phyloP scores from a whole-genome alignment of 2,797 vertebrate species.

The Lerista edwardsae region DNA sequence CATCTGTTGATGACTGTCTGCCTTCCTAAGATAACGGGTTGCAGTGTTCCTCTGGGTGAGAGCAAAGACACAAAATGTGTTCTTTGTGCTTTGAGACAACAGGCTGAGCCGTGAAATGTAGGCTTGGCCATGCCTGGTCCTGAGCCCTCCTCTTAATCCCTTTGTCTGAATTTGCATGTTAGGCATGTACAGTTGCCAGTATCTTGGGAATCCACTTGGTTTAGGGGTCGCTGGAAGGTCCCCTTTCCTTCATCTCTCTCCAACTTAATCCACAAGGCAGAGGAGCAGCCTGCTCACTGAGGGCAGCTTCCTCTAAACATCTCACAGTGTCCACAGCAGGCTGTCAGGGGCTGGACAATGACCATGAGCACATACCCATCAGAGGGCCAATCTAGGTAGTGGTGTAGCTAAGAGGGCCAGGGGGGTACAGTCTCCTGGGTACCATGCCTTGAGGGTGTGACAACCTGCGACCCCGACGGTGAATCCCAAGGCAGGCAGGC shows the following conservation, averaged over 20 bases:
- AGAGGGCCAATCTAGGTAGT: too few species aligned
- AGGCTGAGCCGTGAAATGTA: not conserved
- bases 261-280: not conserved
- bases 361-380: too few species aligned
- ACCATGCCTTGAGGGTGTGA: too few species aligned
- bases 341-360: not conserved
- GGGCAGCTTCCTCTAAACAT: not conserved
- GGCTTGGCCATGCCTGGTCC: not conserved
- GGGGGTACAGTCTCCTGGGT: too few species aligned
- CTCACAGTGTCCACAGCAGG: not conserved
- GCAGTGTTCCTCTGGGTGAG: not conserved
- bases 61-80: not conserved
- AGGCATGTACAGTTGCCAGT: not conserved
- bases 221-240: not conserved
- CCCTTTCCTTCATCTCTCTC: not conserved
- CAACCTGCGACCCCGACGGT: too few species aligned
- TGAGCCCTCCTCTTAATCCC: not conserved
- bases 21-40: not conserved
- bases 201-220: not conserved
- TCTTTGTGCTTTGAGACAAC: not conserved
- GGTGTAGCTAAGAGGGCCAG: too few species aligned
- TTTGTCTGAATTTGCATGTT: not conserved
- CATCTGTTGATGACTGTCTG: not conserved
- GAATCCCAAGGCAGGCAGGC: too few species aligned
- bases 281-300: not conserved